Evolutionary conservation across 2,113 vertebrate genomes (phyloP), one percentile per base, ranked within the genome.

Genomic region (Callithrix jacchus): DNA sequence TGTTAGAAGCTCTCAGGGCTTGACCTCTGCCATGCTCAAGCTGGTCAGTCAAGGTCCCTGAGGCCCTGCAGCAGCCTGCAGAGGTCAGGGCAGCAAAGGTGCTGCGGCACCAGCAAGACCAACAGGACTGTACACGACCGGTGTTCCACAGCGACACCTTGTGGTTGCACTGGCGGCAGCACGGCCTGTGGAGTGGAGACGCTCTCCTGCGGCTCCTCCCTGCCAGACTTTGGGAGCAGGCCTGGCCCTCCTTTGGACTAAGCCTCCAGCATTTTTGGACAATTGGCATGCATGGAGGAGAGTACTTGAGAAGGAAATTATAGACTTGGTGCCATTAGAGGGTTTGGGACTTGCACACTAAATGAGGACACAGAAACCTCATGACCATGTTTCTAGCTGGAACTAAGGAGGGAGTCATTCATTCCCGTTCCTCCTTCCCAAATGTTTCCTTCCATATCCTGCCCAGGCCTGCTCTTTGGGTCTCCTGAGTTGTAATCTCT

Each of bases 161-260:
- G 45, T 84, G 83, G 32, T 21, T 8, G 0, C 1, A 17, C 12
- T 49, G 16, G 56, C 30, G 21, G n/a, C 45, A 52, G 52, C 81
- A 10, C 54, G 52, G n/a, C 27, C n/a, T 0, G 40, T 11, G 30
- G 58, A 8, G 18, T 7, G 37, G 25, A 5, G 3, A 32, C 25
- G 37, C 58, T 32, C 1, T 25, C 58, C 42, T 2, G 27, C 9
- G 8, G 42, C 70, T 8, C 32, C 18, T 37, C 47, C 17, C 21
- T 0, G 8, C 23, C 18, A 0, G 20, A 3, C 8, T 3, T 1
- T 35, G 13, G 74, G 74, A 42, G 30, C 13, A 32, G 56, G 27
- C 20, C 8, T 3, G 30, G 14, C 18, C 13, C 8, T 83, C 11
- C 30, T 37, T 17, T 42, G 81, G 82, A 6, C 70, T 3, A 17